phyloP scores from a whole-genome alignment of 1,140 invertebrate genomes.

The Bombus confusus region DNA sequence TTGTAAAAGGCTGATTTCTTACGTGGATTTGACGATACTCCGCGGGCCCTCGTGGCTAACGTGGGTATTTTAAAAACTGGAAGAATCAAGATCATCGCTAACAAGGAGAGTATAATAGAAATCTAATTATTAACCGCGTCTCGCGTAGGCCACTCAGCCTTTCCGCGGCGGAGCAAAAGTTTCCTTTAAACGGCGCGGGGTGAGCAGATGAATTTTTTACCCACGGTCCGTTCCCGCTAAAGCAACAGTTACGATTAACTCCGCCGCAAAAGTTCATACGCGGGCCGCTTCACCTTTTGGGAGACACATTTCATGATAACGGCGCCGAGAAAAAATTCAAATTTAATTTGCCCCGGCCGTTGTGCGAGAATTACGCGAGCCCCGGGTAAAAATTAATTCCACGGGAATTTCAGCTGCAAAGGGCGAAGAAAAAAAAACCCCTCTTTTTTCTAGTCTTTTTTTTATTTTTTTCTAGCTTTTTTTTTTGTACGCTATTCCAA shows the following conservation, averaged over 20 bases:
- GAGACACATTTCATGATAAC: slow-evolving; percentile 52
- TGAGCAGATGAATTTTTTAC: slow-evolving; percentile 4
- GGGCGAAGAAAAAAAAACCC: neutral
- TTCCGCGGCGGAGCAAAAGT: slow-evolving; percentile 11
- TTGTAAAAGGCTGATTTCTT: too few species aligned
- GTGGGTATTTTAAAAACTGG: neutral
- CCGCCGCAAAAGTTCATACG: slow-evolving; percentile 35
- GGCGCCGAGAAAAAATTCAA: slow-evolving; percentile 38
- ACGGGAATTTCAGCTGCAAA: slow-evolving; percentile 23
- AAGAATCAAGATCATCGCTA: neutral
- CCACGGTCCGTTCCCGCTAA: neutral
- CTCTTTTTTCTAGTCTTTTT: neutral
- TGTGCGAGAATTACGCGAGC: slow-evolving; percentile 24
- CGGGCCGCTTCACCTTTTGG: slow-evolving; percentile 22
- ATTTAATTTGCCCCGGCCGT: slow-evolving; percentile 31
- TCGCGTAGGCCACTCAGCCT: neutral
- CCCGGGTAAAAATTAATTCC: slow-evolving; percentile 43
- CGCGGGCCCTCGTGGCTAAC: neutral
- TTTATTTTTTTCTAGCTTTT: neutral
- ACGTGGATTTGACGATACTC: too few species aligned
- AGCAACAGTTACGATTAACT: slow-evolving; percentile 52
- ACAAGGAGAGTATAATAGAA: slow-evolving; percentile 24
- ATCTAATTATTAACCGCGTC: slow-evolving; percentile 41
- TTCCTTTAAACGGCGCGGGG: slow-evolving; percentile 29
- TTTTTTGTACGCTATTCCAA: neutral